These are phyloP conservation scores for Harpegnathos saltator DNA, from an alignment of 1,140 invertebrate genomes.

Conservation along the genomic window DNA sequence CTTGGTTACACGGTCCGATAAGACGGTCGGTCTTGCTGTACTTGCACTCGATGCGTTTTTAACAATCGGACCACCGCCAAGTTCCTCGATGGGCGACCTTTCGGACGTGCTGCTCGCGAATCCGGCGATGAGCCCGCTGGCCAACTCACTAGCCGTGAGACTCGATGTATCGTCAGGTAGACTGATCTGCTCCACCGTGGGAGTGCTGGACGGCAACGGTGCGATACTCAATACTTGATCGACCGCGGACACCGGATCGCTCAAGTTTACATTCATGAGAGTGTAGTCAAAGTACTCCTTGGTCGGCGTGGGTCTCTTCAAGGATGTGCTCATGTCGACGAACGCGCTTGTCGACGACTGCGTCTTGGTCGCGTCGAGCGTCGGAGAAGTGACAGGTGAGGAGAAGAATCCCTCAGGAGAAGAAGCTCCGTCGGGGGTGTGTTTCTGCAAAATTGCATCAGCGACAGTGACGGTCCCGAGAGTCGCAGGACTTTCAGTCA, in stretches of 20 bases:
- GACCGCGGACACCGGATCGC: constrained; percentile 73
- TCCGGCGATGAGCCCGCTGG: constrained; percentile 81
- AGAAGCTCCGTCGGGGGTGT: background rate
- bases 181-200: constrained; percentile 66
- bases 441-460: background rate
- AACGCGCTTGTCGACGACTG: background rate
- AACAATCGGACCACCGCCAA: constrained; percentile 20
- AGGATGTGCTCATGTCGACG: background rate
- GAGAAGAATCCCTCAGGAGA: background rate
- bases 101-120: constrained; percentile 58
- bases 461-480: background rate
- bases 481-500: background rate
- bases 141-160: constrained; percentile 71
- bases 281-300: background rate
- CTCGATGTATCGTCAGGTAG: constrained; percentile 69
- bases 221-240: constrained; percentile 78
- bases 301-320: background rate
- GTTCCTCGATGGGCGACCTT: background rate
- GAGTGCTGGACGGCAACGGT: constrained; percentile 43
- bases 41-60: constrained; percentile 74
- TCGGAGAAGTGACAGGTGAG: background rate
- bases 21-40: background rate
- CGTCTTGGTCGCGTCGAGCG: background rate
- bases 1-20: background rate
- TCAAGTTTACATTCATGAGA: constrained; percentile 22